Evolutionary conservation across 2,797 vertebrate genomes (phyloP).

Genomic region (Sardinella longiceps): DNA sequence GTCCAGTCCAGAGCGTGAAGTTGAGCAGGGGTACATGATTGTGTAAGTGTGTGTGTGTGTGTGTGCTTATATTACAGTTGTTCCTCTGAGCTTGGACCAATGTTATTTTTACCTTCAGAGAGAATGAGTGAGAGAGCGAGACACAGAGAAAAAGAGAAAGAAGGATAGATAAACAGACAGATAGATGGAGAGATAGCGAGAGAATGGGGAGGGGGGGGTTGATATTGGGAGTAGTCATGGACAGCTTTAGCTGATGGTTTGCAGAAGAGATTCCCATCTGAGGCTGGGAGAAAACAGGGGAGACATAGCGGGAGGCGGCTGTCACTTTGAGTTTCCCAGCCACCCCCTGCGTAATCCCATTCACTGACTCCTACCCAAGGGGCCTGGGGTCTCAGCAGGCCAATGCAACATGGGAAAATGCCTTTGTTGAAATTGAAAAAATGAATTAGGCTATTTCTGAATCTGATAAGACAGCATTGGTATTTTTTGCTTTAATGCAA

Average conservation of each 20-base stretch:
- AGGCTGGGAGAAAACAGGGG: conserved; percentile 26
- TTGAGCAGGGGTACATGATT: background rate
- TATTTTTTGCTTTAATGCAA: conserved; percentile 17
- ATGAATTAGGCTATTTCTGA: conserved; percentile 9
- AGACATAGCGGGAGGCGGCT: conserved; percentile 34
- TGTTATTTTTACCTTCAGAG: background rate
- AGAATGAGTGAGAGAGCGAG: background rate
- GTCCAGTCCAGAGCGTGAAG: background rate
- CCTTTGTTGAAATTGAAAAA: conserved; percentile 24
- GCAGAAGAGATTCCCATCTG: conserved; percentile 31
- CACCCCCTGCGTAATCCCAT: conserved; percentile 42
- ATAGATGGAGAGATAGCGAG: background rate
- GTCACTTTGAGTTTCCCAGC: conserved; percentile 64
- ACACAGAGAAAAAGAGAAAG: background rate
- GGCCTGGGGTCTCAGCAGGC: conserved; percentile 17
- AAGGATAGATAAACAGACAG: background rate
- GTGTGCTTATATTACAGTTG: background rate
- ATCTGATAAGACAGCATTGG: background rate
- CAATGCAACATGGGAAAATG: conserved; percentile 27
- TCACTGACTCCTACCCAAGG: conserved; percentile 44
- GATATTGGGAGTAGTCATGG: background rate
- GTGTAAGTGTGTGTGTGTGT: background rate
- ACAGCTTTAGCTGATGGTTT: conserved; percentile 6
- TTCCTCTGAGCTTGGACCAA: background rate
- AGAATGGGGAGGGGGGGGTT: background rate